These are phyloP conservation scores for Mnemiopsis leidyi DNA, from an alignment of 37 sponge, comb jelly and placozoan genomes.

Conservation along the genomic window DNA sequence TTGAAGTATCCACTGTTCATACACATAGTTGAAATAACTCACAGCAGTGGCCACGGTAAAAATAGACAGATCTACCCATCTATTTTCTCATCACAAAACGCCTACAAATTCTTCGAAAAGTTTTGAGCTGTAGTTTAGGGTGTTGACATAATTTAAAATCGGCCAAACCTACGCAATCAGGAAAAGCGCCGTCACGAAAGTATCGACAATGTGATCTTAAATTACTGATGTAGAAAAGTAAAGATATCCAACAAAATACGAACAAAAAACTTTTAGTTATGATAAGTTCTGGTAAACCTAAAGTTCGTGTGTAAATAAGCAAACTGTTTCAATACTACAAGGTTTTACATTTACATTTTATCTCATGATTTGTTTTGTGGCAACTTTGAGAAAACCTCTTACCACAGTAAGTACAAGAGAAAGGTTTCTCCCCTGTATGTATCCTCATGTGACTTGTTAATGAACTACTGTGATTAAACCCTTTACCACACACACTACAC, in stretches of 20 bases:
- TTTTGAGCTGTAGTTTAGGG: no score
- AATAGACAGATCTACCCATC: no score
- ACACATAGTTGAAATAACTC: no score
- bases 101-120: no score
- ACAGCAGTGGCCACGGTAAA: no score
- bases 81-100: no score
- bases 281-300: not conserved
- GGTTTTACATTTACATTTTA: not conserved
- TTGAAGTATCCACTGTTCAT: no score
- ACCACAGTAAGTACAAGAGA: not conserved
- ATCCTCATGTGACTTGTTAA: not conserved
- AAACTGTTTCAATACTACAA: not conserved
- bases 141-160: no score
- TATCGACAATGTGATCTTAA: no score
- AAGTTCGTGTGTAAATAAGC: not conserved
- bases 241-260: not conserved
- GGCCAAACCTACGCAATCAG: no score
- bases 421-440: constrained; percentile 23
- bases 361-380: not conserved
- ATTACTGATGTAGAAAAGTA: no score
- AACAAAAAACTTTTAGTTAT: not conserved
- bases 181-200: no score
- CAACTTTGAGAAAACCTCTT: not conserved
- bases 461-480: not conserved
- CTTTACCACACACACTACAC: not conserved